Conservation (phyloP, 2,797 vertebrate genomes). For the Sebastes matsubarae region DNA sequence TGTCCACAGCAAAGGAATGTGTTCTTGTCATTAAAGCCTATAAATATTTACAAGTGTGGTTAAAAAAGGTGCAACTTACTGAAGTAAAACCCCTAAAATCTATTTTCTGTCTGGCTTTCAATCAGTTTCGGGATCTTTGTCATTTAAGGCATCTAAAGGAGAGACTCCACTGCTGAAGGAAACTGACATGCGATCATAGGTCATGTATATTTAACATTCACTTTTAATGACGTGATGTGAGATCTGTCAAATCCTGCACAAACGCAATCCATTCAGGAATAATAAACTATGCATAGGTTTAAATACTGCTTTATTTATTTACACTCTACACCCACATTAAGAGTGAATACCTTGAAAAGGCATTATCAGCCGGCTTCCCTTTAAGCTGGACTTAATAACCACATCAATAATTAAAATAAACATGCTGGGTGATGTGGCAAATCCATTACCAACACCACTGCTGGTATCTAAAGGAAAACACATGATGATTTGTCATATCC, state of each 20-base stretch:
- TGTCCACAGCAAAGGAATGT: constrained; percentile 43
- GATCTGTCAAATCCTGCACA: constrained; percentile 3
- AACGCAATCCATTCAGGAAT: constrained; percentile 3
- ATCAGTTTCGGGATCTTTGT: background rate
- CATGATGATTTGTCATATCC: constrained; percentile 83
- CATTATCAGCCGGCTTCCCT: constrained; percentile 18
- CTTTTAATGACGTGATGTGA: constrained; percentile 24
- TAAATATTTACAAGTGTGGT: constrained; percentile 67
- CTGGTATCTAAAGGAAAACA: constrained; percentile 65
- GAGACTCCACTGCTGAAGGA: background rate
- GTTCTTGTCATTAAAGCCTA: constrained; percentile 42
- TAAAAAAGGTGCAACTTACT: background rate
- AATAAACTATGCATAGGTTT: background rate
- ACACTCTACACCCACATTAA: constrained; percentile 4
- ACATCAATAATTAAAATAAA: constrained; percentile 43
- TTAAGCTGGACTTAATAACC: constrained; percentile 20
- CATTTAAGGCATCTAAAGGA: background rate
- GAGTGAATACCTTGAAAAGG: constrained; percentile 30
- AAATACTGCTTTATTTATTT: constrained; percentile 34
- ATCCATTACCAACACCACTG: constrained; percentile 78
- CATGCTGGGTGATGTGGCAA: constrained; percentile 39
- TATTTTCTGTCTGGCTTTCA: constrained; percentile 5
- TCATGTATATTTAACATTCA: constrained; percentile 23
- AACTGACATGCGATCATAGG: constrained; percentile 4
- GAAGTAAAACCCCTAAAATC: background rate